Conservation (phyloP, 2,797 vertebrate species). For the Clamator glandarius region DNA sequence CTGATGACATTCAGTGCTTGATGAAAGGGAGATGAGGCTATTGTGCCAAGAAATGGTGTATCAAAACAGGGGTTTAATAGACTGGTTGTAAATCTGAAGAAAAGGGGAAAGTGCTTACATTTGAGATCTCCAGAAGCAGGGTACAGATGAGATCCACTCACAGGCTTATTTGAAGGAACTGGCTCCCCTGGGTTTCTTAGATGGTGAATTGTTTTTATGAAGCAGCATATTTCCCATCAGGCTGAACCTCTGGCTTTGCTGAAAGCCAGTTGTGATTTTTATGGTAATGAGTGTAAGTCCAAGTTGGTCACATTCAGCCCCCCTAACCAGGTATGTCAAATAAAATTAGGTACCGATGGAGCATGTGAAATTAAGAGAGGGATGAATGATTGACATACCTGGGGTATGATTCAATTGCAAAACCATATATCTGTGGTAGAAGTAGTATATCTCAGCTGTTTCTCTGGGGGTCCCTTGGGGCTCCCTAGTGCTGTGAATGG, state of each 20-base stretch:
- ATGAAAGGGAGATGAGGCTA: neutral
- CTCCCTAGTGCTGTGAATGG: neutral
- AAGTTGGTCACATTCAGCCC: neutral
- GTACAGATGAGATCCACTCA: neutral
- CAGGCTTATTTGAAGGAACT: neutral
- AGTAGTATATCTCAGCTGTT: neutral
- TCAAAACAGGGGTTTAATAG: neutral
- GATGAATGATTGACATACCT: neutral
- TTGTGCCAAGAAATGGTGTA: neutral
- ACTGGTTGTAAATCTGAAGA: neutral
- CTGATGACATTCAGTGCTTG: neutral
- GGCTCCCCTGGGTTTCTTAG: neutral
- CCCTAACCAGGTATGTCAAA: neutral
- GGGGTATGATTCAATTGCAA: neutral
- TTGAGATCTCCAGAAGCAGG: neutral
- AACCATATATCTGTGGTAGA: neutral
- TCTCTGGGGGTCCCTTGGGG: neutral
- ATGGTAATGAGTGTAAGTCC: neutral
- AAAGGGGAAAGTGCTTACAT: neutral
- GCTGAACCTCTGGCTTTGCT: neutral
- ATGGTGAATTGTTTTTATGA: neutral
- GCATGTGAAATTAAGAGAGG: neutral
- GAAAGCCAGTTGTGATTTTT: neutral
- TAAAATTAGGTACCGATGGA: neutral
- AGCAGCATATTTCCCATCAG: neutral